These are phyloP conservation scores for Trachelus troglodyta DNA, from an alignment of 2,888 invertebrate species.

Conservation along the genomic window DNA sequence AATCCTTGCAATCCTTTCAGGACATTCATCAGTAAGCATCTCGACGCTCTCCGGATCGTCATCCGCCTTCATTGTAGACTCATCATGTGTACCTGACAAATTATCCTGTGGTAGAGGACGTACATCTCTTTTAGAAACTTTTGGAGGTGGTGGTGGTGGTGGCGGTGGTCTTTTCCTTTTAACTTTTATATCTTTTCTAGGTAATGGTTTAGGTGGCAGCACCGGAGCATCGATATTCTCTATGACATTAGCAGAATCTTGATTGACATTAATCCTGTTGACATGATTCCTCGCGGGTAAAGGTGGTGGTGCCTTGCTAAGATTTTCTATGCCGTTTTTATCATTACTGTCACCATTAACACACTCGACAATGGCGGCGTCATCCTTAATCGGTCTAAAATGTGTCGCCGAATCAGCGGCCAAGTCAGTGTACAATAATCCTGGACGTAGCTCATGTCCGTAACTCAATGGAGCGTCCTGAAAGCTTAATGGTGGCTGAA, in stretches of 20 bases:
- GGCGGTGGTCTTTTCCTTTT: slow-evolving; percentile 62
- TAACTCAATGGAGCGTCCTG: slow-evolving; percentile 71
- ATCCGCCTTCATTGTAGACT: neutral
- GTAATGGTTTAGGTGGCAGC: slow-evolving; percentile 63
- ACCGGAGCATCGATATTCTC: slow-evolving; percentile 34
- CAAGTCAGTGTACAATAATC: slow-evolving; percentile 53
- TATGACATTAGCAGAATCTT: slow-evolving; percentile 15
- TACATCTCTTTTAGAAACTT: slow-evolving; percentile 37
- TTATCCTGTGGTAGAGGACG: slow-evolving; percentile 36
- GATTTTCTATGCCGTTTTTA: neutral
- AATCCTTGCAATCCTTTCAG: neutral
- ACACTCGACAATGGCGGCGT: slow-evolving; percentile 54
- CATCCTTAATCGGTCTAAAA: slow-evolving; percentile 57
- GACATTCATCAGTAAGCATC: slow-evolving; percentile 17
- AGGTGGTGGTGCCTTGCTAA: slow-evolving; percentile 31
- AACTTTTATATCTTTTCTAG: slow-evolving; percentile 58
- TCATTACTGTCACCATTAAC: slow-evolving; percentile 43
- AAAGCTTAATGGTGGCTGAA: slow-evolving; percentile 68
- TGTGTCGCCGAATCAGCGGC: slow-evolving; percentile 58
- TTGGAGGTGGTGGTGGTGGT: slow-evolving; percentile 63
- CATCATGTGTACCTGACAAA: neutral
- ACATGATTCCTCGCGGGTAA: slow-evolving; percentile 53
- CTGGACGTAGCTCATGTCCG: slow-evolving; percentile 62
- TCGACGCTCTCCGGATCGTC: slow-evolving; percentile 7
- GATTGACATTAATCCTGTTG: slow-evolving; percentile 53